Evolutionary conservation across 2,113 vertebrate species (phyloP), one percentile per base, ranked within the genome.

Genomic region (Hippoglossus stenolepis): DNA sequence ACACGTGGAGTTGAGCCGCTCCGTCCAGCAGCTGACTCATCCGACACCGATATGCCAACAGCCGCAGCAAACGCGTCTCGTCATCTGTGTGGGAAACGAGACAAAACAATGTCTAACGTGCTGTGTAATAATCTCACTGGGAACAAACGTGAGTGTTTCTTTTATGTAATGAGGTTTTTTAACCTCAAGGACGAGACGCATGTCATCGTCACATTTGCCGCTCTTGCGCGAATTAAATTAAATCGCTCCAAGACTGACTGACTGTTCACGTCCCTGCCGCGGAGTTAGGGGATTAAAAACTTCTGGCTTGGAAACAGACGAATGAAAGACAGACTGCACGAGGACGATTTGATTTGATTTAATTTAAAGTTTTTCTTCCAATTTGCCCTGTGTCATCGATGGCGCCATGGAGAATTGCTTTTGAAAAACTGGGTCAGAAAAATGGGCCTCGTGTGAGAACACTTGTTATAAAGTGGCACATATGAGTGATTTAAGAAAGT

Each of bases 1-100:
- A 74, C 51, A 54, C 47, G 60, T 28, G 64, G 21, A 72, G 65
- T 31, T 53, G 14, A 67, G 63, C 43, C 3, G 68, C 23, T 75
- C 43, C 12, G 65, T 85, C 66, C 81, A 78, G 71, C 71, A 38
- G 2, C 20, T 87, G 85, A 86, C 79, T 89, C 68, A 89, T 73
- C 59, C 59, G 26, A 73, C 38, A 62, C 43, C 11, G 63, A 13
- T 20, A n/a, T 72, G 67, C 80, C 70, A 78, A 28, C 11, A 70
- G 75, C 73, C 87, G 35, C 57, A 77, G 82, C 70, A 70, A 89
- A 80, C 71, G 74, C 13, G 43, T 58, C 62, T 77, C n/a, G 0
- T 71, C 65, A 73, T 75, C 77, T 31, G 3, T 76, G 47, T 66
- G 80, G 60, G 40, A 53, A 57, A 78, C 61, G 60, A 72, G 60